Evolutionary conservation across 2,113 vertebrate species (phyloP).

Genomic region (Siphamia tubifer): DNA sequence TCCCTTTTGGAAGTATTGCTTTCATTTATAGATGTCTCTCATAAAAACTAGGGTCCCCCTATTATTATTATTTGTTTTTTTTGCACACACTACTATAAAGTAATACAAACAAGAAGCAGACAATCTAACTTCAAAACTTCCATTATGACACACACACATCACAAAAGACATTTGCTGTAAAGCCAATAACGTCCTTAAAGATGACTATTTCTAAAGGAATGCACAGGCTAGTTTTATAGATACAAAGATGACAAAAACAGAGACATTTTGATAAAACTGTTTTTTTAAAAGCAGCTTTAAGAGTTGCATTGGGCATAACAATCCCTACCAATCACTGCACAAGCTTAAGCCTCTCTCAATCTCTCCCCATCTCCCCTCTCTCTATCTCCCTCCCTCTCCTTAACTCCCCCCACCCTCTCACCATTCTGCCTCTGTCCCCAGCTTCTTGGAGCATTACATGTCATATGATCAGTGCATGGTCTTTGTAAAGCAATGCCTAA

Average conservation of each 20-base stretch:
- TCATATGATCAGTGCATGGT: constrained; percentile 24
- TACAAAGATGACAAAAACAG: constrained; percentile 53
- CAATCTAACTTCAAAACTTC: constrained; percentile 28
- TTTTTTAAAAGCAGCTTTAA: constrained; percentile 74
- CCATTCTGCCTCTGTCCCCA: background rate
- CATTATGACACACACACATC: constrained; percentile 1
- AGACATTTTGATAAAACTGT: constrained; percentile 57
- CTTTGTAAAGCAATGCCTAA: constrained; percentile 1
- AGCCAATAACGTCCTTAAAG: constrained; percentile 38
- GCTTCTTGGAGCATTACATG: constrained; percentile 3
- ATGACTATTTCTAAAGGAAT: constrained; percentile 47
- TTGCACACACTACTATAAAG: constrained; percentile 3
- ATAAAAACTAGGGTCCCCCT: background rate
- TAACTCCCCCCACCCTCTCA: constrained; percentile 20
- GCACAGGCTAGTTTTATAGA: constrained; percentile 22
- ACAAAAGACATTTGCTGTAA: constrained; percentile 45
- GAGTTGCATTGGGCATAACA: constrained; percentile 62
- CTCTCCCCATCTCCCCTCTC: constrained; percentile 1
- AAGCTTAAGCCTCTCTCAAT: constrained; percentile 47
- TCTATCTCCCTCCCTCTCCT: constrained; percentile 3
- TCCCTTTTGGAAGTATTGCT: background rate
- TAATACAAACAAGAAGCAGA: constrained; percentile 12
- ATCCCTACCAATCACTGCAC: constrained; percentile 61
- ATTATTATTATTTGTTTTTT: too few species aligned
- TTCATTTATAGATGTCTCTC: background rate